These are phyloP conservation scores for Liparis tanakae DNA, from an alignment of 2,797 vertebrate species.

Conservation along the genomic window DNA sequence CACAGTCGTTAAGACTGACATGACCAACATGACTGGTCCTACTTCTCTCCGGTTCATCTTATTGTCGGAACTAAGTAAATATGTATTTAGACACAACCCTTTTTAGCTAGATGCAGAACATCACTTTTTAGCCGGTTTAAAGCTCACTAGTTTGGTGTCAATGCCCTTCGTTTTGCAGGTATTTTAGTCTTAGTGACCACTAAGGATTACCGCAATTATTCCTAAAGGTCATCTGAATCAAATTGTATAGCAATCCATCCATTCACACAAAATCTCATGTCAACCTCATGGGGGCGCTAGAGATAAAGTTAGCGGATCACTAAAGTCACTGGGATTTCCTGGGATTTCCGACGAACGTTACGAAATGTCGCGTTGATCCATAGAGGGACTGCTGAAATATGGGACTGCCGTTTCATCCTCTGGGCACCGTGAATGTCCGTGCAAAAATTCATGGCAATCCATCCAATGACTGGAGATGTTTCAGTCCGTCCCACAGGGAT, in stretches of 20 bases:
- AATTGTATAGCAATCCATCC: not conserved
- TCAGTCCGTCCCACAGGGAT: not conserved
- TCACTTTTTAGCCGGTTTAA: not conserved
- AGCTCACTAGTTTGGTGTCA: not conserved
- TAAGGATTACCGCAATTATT: not conserved
- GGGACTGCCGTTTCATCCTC: not conserved
- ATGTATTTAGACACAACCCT: not conserved
- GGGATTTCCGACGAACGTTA: not conserved
- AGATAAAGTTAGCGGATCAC: not conserved
- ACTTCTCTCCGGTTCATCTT: conserved; percentile 25
- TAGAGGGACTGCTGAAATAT: not conserved
- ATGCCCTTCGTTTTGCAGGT: not conserved
- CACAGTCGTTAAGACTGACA: conserved; percentile 32
- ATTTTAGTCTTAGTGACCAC: not conserved
- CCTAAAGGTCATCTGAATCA: not conserved
- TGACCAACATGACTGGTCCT: conserved; percentile 19
- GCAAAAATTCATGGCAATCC: not conserved
- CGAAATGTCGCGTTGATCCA: not conserved
- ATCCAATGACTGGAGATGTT: not conserved
- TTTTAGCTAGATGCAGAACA: not conserved
- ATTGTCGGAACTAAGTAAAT: not conserved
- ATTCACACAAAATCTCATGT: not conserved
- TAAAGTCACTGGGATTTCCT: not conserved
- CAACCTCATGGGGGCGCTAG: not conserved
- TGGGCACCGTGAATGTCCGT: not conserved